These are phyloP conservation scores for Sapayoa aenigma DNA, from an alignment of 2,113 vertebrate species.

Conservation along the genomic window DNA sequence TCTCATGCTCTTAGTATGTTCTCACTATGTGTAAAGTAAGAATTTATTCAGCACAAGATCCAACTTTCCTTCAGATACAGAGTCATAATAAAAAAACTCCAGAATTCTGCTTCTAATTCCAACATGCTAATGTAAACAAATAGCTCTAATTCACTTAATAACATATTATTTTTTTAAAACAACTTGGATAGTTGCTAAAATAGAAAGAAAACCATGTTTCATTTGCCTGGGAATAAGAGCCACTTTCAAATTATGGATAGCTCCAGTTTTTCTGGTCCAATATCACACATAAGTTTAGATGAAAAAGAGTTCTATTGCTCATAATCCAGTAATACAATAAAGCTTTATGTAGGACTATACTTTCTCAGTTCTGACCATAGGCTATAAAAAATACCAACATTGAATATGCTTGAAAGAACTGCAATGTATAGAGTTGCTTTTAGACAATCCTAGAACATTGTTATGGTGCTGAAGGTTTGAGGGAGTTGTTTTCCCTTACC, in stretches of 20 bases:
- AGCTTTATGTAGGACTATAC: background rate
- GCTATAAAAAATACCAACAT: background rate
- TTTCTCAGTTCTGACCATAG: background rate
- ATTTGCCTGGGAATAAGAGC: background rate
- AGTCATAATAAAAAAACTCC: background rate
- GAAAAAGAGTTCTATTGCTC: background rate
- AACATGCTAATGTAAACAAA: background rate
- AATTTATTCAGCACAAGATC: background rate
- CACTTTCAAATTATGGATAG: background rate
- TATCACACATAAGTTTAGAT: background rate
- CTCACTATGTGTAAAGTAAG: background rate
- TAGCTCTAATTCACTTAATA: background rate
- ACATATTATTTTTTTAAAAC: background rate
- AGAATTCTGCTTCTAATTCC: background rate
- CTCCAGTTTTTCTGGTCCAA: background rate
- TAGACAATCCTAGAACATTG: background rate
- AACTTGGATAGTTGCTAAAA: background rate
- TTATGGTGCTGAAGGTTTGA: background rate
- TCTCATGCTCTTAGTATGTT: background rate
- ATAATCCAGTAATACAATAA: background rate
- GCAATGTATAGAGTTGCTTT: background rate
- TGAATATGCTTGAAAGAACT: background rate
- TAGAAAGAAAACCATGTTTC: background rate
- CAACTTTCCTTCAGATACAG: background rate
- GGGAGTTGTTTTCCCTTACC: background rate